Conservation (phyloP, 1,140 invertebrate genomes). For the Temnothorax nylanderi region DNA sequence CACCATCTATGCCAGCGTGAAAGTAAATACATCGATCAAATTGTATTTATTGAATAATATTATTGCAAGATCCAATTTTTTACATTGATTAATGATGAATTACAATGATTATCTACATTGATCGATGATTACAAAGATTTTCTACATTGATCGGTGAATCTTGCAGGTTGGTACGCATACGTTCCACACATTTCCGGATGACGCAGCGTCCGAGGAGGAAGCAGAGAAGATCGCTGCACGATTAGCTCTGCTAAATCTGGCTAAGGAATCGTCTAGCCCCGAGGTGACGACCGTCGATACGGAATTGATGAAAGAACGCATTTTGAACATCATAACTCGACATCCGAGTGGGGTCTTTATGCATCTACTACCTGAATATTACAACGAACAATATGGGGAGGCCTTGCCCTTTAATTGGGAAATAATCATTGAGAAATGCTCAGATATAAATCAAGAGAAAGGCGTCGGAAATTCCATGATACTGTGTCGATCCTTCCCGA, state of each 20-base stretch:
- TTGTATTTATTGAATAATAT: background rate
- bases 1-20: slow-evolving; percentile 74
- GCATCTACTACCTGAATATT: slow-evolving; percentile 77
- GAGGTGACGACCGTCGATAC: slow-evolving; percentile 73
- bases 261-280: slow-evolving; percentile 79
- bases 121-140: background rate
- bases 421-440: slow-evolving; percentile 83
- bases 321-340: slow-evolving; percentile 84
- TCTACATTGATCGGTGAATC: background rate
- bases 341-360: slow-evolving; percentile 86
- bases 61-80: background rate
- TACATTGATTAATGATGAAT: background rate
- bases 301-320: slow-evolving; percentile 79
- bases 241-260: slow-evolving; percentile 83
- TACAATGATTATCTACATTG: background rate
- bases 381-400: slow-evolving; percentile 85
- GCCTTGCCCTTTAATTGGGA: slow-evolving; percentile 86
- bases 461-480: slow-evolving; percentile 85
- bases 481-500: slow-evolving; percentile 73
- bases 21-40: slow-evolving; percentile 69
- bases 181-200: slow-evolving; percentile 86
- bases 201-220: slow-evolving; percentile 84
- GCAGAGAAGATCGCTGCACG: slow-evolving; percentile 86
- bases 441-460: slow-evolving; percentile 83
- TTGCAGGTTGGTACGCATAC: slow-evolving; percentile 57